Conservation (phyloP, 2,888 invertebrate species). For the Thereva unica region DNA sequence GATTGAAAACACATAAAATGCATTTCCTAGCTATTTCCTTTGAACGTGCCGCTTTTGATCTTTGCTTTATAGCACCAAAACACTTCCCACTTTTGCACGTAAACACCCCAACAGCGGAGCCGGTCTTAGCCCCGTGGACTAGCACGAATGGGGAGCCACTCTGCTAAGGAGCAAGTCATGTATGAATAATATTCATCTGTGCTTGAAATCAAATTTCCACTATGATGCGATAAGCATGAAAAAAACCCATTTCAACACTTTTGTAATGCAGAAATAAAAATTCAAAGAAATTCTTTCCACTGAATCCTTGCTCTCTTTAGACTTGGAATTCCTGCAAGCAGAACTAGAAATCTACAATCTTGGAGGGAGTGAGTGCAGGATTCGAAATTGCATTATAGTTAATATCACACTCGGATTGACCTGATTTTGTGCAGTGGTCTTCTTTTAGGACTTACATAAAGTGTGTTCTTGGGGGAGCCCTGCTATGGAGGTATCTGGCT, state of each 20-base stretch:
- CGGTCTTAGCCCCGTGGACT: slow-evolving; percentile 6
- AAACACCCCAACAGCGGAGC: background rate
- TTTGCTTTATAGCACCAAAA: slow-evolving; percentile 22
- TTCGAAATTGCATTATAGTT: no score
- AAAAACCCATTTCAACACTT: slow-evolving; percentile 22
- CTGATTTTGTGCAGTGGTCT: no score
- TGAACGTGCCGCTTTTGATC: slow-evolving; percentile 35
- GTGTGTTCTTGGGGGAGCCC: no score
- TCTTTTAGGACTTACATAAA: no score
- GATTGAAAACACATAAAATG: slow-evolving; percentile 33
- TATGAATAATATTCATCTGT: slow-evolving; percentile 32
- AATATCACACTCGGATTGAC: no score
- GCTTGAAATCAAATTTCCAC: slow-evolving; percentile 34
- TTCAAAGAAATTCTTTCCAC: slow-evolving; percentile 12
- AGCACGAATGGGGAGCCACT: background rate
- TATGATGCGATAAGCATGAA: slow-evolving; percentile 5
- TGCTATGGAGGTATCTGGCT: no score
- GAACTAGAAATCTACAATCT: no score
- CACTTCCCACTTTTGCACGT: slow-evolving; percentile 22
- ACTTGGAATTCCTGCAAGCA: no score
- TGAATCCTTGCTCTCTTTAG: background rate
- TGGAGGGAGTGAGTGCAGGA: no score
- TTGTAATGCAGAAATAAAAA: slow-evolving; percentile 9
- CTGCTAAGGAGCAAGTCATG: slow-evolving; percentile 22
- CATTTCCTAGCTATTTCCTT: slow-evolving; percentile 31